These are phyloP conservation scores for Acanthosoma haemorrhoidale DNA, from an alignment of 2,888 invertebrate genomes.

Conservation along the genomic window DNA sequence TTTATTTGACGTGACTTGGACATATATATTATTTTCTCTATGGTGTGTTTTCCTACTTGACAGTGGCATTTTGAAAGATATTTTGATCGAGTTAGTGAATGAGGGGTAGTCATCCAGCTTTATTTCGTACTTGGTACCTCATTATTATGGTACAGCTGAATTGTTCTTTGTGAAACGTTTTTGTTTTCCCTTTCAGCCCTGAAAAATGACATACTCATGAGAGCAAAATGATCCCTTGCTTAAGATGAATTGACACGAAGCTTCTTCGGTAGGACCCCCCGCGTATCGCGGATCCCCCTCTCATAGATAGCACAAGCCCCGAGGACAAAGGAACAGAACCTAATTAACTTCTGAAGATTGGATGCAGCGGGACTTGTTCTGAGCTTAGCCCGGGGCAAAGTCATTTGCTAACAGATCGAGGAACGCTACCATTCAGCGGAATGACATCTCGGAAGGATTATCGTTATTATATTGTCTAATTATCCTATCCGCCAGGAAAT, in stretches of 20 bases:
- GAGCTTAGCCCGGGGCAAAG: neutral
- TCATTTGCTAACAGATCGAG: neutral
- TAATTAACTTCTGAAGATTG: neutral
- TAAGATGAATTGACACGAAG: neutral
- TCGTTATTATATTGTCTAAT: neutral
- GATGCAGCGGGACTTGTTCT: neutral
- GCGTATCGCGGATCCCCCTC: no score
- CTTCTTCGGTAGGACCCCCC: neutral
- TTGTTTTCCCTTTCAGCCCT: no score
- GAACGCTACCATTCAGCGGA: no score
- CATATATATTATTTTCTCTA: no score
- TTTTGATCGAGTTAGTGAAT: no score
- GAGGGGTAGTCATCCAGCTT: no score
- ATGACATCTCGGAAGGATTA: no score
- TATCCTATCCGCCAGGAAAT: neutral
- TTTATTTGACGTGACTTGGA: no score
- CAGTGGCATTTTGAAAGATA: no score
- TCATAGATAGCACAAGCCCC: no score
- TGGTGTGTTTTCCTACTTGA: no score
- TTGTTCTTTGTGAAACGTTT: neutral
- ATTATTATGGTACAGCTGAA: neutral
- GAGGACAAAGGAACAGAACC: neutral
- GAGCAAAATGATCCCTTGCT: neutral
- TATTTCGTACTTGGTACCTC: no score
- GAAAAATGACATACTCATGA: neutral